phyloP scores from a whole-genome alignment of 1,140 invertebrate species.

The Drosophila neocordata region DNA sequence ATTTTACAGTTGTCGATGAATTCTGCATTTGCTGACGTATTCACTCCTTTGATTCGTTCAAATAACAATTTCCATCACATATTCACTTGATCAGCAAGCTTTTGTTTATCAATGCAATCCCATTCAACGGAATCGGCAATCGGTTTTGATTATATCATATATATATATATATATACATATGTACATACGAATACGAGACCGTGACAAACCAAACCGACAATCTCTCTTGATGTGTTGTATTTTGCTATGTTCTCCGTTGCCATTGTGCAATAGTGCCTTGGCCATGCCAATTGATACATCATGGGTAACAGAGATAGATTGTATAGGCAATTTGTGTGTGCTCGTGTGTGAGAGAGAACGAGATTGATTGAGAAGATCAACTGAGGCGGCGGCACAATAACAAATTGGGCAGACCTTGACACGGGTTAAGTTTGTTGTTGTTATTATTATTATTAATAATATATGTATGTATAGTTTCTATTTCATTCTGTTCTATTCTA shows the following conservation, averaged over 20 bases:
- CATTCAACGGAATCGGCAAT: conserved; percentile 1
- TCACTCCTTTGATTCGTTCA: neutral
- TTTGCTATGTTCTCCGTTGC: conserved; percentile 1
- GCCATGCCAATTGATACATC: conserved; percentile 8
- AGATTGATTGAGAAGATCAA: neutral
- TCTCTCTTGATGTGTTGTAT: conserved; percentile 1
- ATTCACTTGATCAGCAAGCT: neutral
- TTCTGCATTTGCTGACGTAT: conserved; percentile 3
- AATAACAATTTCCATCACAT: neutral
- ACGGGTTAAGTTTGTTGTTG: conserved; percentile 19
- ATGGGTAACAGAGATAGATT: neutral
- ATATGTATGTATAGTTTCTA: conserved; percentile 36
- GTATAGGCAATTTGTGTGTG: too few species aligned
- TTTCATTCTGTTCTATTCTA: conserved; percentile 35
- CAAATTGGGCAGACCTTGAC: conserved; percentile 53
- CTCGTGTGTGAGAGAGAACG: neutral
- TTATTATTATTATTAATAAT: conserved; percentile 7
- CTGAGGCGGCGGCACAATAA: conserved; percentile 15
- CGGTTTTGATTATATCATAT: conserved; percentile 5
- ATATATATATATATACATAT: neutral
- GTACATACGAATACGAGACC: too few species aligned
- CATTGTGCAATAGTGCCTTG: conserved; percentile 11
- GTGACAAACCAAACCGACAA: neutral
- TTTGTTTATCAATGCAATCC: conserved; percentile 7
- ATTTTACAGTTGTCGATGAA: neutral